phyloP scores from a whole-genome alignment of 2,113 vertebrate genomes.

The Pristiophorus japonicus region DNA sequence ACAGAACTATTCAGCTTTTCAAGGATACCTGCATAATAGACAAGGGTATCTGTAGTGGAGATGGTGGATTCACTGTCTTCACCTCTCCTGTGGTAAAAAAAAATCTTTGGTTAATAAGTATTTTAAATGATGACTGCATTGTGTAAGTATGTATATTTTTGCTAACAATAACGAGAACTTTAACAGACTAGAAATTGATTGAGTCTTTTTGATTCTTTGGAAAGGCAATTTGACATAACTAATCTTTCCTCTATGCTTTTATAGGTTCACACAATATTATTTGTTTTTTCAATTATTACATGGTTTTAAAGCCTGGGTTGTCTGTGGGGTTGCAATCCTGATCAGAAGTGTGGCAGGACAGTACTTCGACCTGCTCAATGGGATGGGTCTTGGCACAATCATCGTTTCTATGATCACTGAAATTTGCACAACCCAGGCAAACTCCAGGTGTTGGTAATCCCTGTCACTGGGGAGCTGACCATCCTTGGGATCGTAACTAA shows the following conservation, averaged over 20 bases:
- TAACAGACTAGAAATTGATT: neutral
- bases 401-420: neutral
- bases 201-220: neutral
- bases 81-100: neutral
- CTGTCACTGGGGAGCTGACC: neutral
- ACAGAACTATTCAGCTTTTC: neutral
- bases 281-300: neutral
- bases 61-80: constrained; percentile 27
- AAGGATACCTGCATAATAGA: constrained; percentile 24
- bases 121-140: neutral
- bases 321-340: neutral
- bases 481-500: neutral
- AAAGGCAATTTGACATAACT: neutral
- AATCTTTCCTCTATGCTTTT: neutral
- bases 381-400: neutral
- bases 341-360: neutral
- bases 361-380: neutral
- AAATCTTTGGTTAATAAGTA: neutral
- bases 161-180: neutral
- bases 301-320: neutral
- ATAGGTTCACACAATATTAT: neutral
- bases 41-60: neutral
- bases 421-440: neutral
- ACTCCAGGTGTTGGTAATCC: neutral
- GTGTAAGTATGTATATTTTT: neutral